Base-by-base conservation (phyloP, 2,888 invertebrate species). In the Volucella bombylans region DNA sequence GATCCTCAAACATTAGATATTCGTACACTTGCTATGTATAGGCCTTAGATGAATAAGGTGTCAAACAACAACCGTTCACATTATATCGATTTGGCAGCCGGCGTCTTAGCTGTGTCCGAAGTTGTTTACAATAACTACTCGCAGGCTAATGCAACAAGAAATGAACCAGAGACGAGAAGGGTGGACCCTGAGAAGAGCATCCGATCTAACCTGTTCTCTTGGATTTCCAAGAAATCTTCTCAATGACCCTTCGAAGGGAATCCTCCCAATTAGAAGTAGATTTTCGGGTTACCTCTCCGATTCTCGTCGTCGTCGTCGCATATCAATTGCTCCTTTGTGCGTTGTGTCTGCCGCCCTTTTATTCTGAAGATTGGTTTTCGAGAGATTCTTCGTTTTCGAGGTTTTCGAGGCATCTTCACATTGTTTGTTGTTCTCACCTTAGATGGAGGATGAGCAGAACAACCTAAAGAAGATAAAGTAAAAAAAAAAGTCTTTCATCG, bases 251-350 rank as follows among this genome's bases (percentile, higher is more conserved):
- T 78, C 61, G 31, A 43, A 79, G 69, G 57, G 78, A 83, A 83
- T 79, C 73, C 78, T 78, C 78, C 79, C 82, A 83, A 83, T 83
- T 79, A 83, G 69, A 82, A 83, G 73, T 41, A 52, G 82, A 83
- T 83, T 83, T 83, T 83, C 82, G 73, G 82, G 73, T 83, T 68
- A 64, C 54, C 52, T 64, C 55, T 69, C 52, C 23, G 68, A 55
- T 62, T 82, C 55, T 57, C 57, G 68, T 31, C 6, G 31, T 31
- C 31, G 31, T 6, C 31, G 4, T 31, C 31, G 4, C 31, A 31
- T 57, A 55, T 74, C 64, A 72, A 49, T 62, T 0, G 12, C 31
- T 8, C 43, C 50, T 62, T 45, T 71, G 47, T 71, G 59, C 43
- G 12, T 57, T 73, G 55, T 67, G 31, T 31, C n/a, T 11, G 41